Evolutionary conservation across 2,888 invertebrate genomes (phyloP).

Genomic region (Meloe dianella): DNA sequence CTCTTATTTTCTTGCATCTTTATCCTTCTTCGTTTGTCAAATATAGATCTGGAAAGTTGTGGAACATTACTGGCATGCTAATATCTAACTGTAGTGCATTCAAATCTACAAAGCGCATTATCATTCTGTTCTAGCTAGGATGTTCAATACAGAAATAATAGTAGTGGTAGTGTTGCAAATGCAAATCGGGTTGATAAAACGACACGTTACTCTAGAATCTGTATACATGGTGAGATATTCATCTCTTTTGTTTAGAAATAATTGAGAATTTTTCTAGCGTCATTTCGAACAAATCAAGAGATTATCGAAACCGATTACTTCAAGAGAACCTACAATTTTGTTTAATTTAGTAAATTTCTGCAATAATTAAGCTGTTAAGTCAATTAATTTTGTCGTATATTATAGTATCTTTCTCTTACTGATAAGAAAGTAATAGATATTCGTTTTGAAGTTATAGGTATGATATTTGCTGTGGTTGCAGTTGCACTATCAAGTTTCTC

Average conservation of each 20-base stretch:
- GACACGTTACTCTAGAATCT: not conserved
- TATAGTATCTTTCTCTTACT: not conserved
- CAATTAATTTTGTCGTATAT: not conserved
- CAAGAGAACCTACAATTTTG: too few relatives aligned
- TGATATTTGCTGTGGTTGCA: too few relatives aligned
- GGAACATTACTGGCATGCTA: conserved; percentile 28
- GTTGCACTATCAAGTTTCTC: too few relatives aligned
- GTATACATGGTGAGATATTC: not conserved
- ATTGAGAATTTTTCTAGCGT: too few relatives aligned
- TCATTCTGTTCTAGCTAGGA: not conserved
- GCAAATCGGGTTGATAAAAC: conserved; percentile 20
- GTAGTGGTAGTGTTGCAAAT: conserved; percentile 20
- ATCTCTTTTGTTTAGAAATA: not conserved
- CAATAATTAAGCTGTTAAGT: not conserved
- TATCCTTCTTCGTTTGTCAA: not conserved
- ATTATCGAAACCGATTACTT: too few relatives aligned
- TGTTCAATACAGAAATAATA: not conserved
- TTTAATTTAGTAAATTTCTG: too few relatives aligned
- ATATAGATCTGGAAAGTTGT: not conserved
- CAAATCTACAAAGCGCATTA: not conserved
- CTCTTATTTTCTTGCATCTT: not conserved
- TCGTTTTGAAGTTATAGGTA: too few relatives aligned
- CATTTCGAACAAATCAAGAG: too few relatives aligned
- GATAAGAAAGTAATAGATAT: too few relatives aligned
- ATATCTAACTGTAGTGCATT: conserved; percentile 14